Conservation (phyloP, 2,797 vertebrate species). For the Etheostoma nigrum region DNA sequence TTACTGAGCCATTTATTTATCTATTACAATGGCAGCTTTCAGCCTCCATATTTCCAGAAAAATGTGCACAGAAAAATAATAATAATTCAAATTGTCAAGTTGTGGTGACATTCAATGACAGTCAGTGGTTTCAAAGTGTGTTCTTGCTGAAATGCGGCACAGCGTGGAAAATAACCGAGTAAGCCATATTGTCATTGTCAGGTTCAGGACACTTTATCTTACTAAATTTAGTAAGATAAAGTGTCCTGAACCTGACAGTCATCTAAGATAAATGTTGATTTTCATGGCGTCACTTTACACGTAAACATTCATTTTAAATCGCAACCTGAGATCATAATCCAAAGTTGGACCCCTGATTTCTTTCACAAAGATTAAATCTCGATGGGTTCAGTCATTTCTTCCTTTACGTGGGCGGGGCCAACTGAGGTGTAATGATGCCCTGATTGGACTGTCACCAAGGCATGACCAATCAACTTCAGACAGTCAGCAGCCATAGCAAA, state of each 20-base stretch:
- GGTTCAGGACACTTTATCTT: too few relatives aligned
- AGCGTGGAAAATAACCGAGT: neutral
- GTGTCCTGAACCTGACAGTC: too few relatives aligned
- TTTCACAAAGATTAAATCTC: neutral
- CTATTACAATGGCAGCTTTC: too few relatives aligned
- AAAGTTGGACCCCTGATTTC: neutral
- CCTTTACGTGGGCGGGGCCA: neutral
- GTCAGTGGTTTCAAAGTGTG: neutral
- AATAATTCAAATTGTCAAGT: neutral
- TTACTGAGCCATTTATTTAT: too few relatives aligned
- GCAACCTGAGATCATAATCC: neutral
- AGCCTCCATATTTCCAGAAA: neutral
- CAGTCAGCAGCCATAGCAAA: constrained; percentile 43
- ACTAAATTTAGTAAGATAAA: too few relatives aligned
- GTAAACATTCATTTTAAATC: constrained; percentile 14
- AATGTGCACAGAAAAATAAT: neutral
- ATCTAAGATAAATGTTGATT: neutral
- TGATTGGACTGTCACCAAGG: constrained; percentile 37
- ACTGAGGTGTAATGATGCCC: constrained; percentile 20
- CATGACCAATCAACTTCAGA: constrained; percentile 57
- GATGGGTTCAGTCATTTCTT: neutral
- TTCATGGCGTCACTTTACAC: neutral
- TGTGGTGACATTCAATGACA: neutral
- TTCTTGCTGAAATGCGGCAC: too few relatives aligned
- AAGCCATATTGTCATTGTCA: neutral